phyloP scores from a whole-genome alignment of 2,797 vertebrate genomes.

The Zalophus californianus region DNA sequence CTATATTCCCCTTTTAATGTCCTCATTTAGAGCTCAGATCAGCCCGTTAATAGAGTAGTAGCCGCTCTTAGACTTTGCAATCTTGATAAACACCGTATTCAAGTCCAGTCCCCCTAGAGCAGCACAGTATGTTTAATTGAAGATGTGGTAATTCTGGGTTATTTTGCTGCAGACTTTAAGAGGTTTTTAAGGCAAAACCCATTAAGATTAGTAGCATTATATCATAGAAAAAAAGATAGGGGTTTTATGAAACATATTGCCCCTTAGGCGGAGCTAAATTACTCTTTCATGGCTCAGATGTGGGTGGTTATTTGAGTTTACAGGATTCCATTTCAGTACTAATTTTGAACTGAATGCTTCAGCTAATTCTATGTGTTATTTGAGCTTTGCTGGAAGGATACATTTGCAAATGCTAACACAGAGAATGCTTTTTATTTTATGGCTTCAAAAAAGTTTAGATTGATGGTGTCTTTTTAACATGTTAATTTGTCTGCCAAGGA shows the following conservation, averaged over 20 bases:
- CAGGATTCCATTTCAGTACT: constrained; percentile 43
- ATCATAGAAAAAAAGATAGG: constrained; percentile 48
- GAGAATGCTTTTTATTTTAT: constrained; percentile 44
- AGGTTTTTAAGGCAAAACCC: constrained; percentile 62
- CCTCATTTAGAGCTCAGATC: constrained; percentile 60
- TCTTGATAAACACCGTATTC: constrained; percentile 60
- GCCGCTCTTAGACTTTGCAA: constrained; percentile 52
- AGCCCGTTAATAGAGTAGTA: constrained; percentile 73
- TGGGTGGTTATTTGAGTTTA: constrained; percentile 65
- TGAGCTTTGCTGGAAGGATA: background rate
- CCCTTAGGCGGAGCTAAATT: constrained; percentile 75
- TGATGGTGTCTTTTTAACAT: constrained; percentile 31
- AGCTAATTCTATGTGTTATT: constrained; percentile 61
- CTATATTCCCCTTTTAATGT: constrained; percentile 17
- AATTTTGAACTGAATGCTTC: constrained; percentile 70
- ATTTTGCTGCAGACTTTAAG: constrained; percentile 75
- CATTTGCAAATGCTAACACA: constrained; percentile 47
- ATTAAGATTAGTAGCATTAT: constrained; percentile 71
- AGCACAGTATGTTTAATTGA: constrained; percentile 78
- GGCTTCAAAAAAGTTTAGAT: constrained; percentile 49
- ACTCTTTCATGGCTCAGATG: constrained; percentile 42
- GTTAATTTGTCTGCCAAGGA: constrained; percentile 45
- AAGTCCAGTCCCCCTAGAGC: constrained; percentile 40
- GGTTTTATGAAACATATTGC: constrained; percentile 68
- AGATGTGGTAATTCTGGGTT: constrained; percentile 72